Percentiles rank a stretch among this genome's conserved stretches.
These are phyloP conservation scores for Papilio elwesi DNA, from an alignment of 2,888 invertebrate species.

Conservation along the genomic window DNA sequence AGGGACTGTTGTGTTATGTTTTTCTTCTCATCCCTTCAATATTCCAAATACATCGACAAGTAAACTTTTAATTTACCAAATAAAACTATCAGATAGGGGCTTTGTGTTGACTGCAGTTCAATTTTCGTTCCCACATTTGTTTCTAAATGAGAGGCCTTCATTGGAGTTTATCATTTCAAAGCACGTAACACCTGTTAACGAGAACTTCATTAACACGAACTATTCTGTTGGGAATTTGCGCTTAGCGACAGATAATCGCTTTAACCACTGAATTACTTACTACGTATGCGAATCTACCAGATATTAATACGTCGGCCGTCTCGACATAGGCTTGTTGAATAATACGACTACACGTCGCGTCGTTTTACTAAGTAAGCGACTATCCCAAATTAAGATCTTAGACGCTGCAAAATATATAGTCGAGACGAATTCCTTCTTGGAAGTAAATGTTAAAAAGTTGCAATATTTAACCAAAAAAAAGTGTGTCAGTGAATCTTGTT, in stretches of 20 bases:
- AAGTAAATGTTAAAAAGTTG: neutral
- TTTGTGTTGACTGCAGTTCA: slow-evolving; percentile 5
- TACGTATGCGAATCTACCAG: slow-evolving; percentile 39
- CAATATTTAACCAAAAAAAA: no score
- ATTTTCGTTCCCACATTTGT: slow-evolving; percentile 41
- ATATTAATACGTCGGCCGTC: slow-evolving; percentile 36
- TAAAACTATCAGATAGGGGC: neutral
- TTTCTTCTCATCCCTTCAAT: neutral
- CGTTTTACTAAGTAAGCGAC: slow-evolving; percentile 16
- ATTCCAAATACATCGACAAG: neutral
- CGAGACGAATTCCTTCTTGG: neutral
- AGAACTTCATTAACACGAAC: slow-evolving; percentile 65
- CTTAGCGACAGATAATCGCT: slow-evolving; percentile 57
- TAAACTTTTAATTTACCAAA: neutral
- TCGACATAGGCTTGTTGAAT: slow-evolving; percentile 38
- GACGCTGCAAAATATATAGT: slow-evolving; percentile 5
- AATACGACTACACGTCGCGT: slow-evolving; percentile 17
- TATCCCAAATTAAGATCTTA: slow-evolving; percentile 31
- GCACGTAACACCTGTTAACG: slow-evolving; percentile 61
- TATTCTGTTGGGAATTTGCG: slow-evolving; percentile 64
- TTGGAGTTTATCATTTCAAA: slow-evolving; percentile 60
- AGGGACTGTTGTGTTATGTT: no score
- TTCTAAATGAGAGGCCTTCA: slow-evolving; percentile 34
- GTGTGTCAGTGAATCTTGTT: no score
- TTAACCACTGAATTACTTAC: slow-evolving; percentile 44